These are phyloP conservation scores for Synergus itoensis DNA, from an alignment of 2,888 invertebrate species.

Conservation along the genomic window DNA sequence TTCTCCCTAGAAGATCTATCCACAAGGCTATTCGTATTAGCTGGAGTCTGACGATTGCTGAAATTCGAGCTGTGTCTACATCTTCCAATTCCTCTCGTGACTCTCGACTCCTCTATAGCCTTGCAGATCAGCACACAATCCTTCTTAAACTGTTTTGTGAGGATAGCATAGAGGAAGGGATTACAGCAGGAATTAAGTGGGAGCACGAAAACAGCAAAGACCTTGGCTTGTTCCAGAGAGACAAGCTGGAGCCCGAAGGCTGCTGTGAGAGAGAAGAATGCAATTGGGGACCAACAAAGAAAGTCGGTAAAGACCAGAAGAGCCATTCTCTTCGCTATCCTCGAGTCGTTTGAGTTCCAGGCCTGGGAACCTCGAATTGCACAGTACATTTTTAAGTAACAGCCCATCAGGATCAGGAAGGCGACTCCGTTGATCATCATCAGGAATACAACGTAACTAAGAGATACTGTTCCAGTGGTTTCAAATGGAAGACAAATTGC, in stretches of 20 bases:
- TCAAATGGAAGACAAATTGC: slow-evolving; percentile 98
- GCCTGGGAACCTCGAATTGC: slow-evolving; percentile 97
- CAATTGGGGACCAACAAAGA: slow-evolving; percentile 98
- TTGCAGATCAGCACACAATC: slow-evolving; percentile 98
- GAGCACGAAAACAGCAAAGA: slow-evolving; percentile 96
- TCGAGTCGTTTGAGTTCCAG: slow-evolving; percentile 98
- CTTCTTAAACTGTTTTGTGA: slow-evolving; percentile 98
- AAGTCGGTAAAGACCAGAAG: slow-evolving; percentile 98
- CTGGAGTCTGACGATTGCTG: slow-evolving; percentile 92
- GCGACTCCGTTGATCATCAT: slow-evolving; percentile 96
- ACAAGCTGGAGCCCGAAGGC: slow-evolving; percentile 95
- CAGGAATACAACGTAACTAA: slow-evolving; percentile 93
- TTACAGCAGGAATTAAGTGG: slow-evolving; percentile 98
- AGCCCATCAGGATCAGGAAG: slow-evolving; percentile 96
- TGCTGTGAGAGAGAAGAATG: slow-evolving; percentile 96
- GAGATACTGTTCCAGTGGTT: slow-evolving; percentile 87
- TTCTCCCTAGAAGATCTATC: slow-evolving; percentile 85
- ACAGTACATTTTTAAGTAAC: slow-evolving; percentile 98
- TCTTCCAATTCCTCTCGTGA: slow-evolving; percentile 91
- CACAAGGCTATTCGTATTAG: slow-evolving; percentile 90
- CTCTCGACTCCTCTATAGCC: slow-evolving; percentile 95
- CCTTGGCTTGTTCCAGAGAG: slow-evolving; percentile 96
- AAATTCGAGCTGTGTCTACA: slow-evolving; percentile 93
- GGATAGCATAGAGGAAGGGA: slow-evolving; percentile 97
- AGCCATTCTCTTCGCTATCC: slow-evolving; percentile 98